Conservation (phyloP, 2,888 invertebrate genomes). For the Pterostichus madidus region DNA sequence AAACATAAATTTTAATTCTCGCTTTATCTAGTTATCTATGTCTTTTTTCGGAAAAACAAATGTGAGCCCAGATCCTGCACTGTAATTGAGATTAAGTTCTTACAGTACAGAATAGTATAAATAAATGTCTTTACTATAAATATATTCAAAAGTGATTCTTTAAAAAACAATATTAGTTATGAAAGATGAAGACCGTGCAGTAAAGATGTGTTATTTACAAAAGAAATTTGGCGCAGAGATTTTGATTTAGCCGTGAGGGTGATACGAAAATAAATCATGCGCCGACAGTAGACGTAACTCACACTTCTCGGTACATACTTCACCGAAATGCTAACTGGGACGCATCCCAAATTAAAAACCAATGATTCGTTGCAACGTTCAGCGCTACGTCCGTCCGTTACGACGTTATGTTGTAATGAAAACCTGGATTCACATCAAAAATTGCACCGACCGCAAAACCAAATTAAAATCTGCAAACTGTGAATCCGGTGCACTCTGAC, state of each 20-base stretch:
- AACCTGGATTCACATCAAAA: constrained; percentile 64
- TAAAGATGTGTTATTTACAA: constrained; percentile 3
- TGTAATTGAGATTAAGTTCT: too few relatives aligned
- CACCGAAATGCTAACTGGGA: constrained; percentile 64
- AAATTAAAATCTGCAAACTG: constrained; percentile 65
- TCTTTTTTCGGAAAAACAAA: too few relatives aligned
- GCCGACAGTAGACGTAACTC: constrained; percentile 57
- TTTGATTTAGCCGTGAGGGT: constrained; percentile 56
- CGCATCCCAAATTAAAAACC: constrained; percentile 67
- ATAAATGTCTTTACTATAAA: too few relatives aligned
- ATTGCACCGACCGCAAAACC: constrained; percentile 64
- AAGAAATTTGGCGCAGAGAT: constrained; percentile 5
- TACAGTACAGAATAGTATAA: too few relatives aligned
- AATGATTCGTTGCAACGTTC: constrained; percentile 62
- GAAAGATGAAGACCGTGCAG: too few relatives aligned
- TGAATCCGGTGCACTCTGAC: constrained; percentile 55
- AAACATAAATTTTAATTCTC: too few relatives aligned
- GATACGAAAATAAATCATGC: constrained; percentile 65
- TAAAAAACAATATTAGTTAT: background rate
- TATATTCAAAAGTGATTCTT: background rate
- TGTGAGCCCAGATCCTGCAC: too few relatives aligned
- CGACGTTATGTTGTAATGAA: constrained; percentile 55
- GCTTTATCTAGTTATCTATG: too few relatives aligned
- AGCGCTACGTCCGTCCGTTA: constrained; percentile 34
- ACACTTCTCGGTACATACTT: constrained; percentile 57